Percentiles rank a stretch among this genome's conserved stretches.
Evolutionary conservation across 2,888 invertebrate species (phyloP).

Genomic region (Pyrgus malvae): DNA sequence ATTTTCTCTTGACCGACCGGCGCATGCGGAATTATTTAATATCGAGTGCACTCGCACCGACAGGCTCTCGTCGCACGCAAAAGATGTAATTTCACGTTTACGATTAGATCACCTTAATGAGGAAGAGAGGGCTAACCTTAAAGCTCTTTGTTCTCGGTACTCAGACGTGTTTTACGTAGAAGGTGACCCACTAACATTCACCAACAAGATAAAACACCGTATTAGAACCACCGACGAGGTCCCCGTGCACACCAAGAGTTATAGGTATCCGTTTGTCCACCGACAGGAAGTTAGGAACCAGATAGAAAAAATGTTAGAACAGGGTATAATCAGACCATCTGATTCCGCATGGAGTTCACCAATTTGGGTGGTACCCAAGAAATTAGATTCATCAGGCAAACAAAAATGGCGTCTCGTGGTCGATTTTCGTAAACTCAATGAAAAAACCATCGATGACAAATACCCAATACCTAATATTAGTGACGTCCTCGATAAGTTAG

Average conservation of each 20-base stretch:
- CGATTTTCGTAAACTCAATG: constrained; percentile 37
- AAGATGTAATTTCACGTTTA: constrained; percentile 2
- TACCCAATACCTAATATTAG: constrained; percentile 32
- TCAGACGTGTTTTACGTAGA: constrained; percentile 22
- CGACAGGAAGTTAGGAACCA: constrained; percentile 26
- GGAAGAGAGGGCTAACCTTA: constrained; percentile 2
- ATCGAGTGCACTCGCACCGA: constrained; percentile 21
- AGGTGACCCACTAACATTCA: constrained; percentile 21
- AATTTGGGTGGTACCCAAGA: constrained; percentile 30
- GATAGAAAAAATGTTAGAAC: constrained; percentile 28
- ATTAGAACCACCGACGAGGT: constrained; percentile 25
- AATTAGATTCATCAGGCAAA: constrained; percentile 23
- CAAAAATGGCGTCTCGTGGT: constrained; percentile 33
- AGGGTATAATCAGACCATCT: constrained; percentile 28
- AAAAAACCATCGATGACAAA: constrained; percentile 27
- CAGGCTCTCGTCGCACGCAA: not conserved
- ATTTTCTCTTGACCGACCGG: constrained; percentile 28
- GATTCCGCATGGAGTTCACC: constrained; percentile 29
- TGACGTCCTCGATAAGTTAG: constrained; percentile 33
- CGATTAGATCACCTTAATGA: constrained; percentile 7
- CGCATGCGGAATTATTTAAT: constrained; percentile 21
- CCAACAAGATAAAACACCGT: constrained; percentile 18
- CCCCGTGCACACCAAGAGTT: constrained; percentile 29
- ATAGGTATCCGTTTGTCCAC: constrained; percentile 27
- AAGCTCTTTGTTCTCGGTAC: constrained; percentile 1